These are phyloP conservation scores for Ariolimax columbianus DNA, from an alignment of 2,888 invertebrate genomes.

Conservation along the genomic window DNA sequence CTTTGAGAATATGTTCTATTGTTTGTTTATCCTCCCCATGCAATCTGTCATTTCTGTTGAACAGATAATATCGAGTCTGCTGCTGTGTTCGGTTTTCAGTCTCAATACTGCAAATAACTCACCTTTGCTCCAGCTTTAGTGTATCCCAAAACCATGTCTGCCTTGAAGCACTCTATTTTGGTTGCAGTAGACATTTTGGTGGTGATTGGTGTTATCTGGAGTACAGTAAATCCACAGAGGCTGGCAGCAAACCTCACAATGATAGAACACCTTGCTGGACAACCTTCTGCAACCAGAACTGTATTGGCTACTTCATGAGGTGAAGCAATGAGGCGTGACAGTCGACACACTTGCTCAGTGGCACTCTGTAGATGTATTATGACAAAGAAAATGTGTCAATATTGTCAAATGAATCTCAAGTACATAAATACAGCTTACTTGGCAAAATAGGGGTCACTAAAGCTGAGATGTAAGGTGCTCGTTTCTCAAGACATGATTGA, in stretches of 20 bases:
- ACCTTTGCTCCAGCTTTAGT: conserved; percentile 78
- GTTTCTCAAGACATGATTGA: no score
- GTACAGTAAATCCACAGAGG: conserved; percentile 75
- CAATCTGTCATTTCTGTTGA: no score
- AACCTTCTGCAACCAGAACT: conserved; percentile 76
- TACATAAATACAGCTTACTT: no score
- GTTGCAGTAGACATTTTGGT: conserved; percentile 59
- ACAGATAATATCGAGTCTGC: no score
- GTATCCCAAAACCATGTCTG: conserved; percentile 75
- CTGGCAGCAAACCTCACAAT: conserved; percentile 75
- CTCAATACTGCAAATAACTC: no score
- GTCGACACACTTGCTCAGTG: conserved; percentile 75
- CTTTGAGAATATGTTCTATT: no score
- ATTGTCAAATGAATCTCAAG: no score
- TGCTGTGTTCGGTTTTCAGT: no score
- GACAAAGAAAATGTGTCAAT: no score
- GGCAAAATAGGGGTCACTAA: no score
- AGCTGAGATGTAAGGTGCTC: no score
- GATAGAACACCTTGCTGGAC: conserved; percentile 71
- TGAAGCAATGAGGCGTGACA: conserved; percentile 75
- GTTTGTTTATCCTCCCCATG: no score
- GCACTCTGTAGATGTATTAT: conserved; percentile 63
- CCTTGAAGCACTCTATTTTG: conserved; percentile 75
- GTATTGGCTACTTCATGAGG: conserved; percentile 77
- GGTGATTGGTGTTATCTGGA: conserved; percentile 72